Percentiles rank a stretch among this genome's conserved stretches.
phyloP scores from a whole-genome alignment of 2,113 vertebrate species.

The Sardina pilchardus region DNA sequence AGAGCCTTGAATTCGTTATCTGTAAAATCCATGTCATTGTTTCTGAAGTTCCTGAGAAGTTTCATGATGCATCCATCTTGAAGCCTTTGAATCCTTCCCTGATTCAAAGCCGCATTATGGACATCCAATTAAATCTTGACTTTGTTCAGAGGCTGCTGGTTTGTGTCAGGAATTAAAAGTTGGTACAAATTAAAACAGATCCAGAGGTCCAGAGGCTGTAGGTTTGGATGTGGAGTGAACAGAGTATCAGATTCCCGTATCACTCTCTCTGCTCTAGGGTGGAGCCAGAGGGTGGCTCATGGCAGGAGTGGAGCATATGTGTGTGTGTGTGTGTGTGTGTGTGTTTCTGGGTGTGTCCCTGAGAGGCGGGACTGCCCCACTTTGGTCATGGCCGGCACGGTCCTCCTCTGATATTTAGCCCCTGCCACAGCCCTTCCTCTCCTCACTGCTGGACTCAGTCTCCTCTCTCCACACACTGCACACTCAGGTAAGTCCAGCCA shows the following conservation, averaged over 20 bases:
- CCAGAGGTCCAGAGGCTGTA: not conserved
- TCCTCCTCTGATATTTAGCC: conserved; percentile 54
- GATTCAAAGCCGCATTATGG: not conserved
- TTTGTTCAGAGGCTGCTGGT: not conserved
- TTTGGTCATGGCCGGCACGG: not conserved
- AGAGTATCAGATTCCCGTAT: not conserved
- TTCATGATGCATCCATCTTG: not conserved
- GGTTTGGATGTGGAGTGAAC: not conserved
- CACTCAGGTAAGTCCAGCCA: not conserved
- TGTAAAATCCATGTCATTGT: not conserved
- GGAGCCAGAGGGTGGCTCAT: not conserved
- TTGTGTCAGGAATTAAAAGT: not conserved
- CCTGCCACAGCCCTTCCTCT: conserved; percentile 57
- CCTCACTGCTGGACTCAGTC: conserved; percentile 35
- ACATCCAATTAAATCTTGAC: not conserved
- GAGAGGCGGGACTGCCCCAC: not conserved
- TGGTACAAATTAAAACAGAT: not conserved
- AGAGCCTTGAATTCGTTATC: not conserved
- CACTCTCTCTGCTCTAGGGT: not conserved
- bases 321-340: not conserved
- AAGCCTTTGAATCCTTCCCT: not conserved
- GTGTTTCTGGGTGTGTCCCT: conserved; percentile 5
- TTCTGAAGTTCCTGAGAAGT: not conserved
- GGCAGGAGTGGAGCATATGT: not conserved
- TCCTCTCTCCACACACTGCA: not conserved